Base-by-base conservation (phyloP, 2,113 vertebrate species). In the Onychorhynchus coronatus region DNA sequence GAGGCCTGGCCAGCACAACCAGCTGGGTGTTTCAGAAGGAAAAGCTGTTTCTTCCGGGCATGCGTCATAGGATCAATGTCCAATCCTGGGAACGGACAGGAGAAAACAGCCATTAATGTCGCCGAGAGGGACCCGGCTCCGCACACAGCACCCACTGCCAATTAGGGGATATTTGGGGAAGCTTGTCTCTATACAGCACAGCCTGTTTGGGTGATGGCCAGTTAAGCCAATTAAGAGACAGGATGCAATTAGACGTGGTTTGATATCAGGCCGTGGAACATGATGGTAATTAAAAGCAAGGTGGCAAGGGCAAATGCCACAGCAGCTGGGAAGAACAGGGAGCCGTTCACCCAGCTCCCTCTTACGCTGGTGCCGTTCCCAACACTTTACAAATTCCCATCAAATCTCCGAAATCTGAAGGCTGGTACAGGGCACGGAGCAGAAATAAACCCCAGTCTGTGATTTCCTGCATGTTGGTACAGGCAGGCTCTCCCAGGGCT, bases 1-100 rank as follows among this genome's bases (percentile, higher is more conserved):
- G 93, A 97, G 70, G 96, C 97, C 61, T 14, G 97, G 97, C 97
- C 97, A 75, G 96, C 93, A 93, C 93, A 97, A 97, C 41, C 97
- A 96, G 97, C 94, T 97, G 96, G 95, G 31, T 86, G 92, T 37
- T 97, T 97, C 95, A 98, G 95, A 95, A 98, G 96, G 92, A 98
- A 96, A 97, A 98, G 97, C 42, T 97, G 98, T 94, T 97, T 98
- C 97, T 98, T 98, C 96, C 98, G 97, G 93, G 97, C 98, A 95
- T 98, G 98, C 96, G 98, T 98, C 98, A 98, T 98, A 97, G 97
- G 95, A 97, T 96, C 95, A 97, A 53, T 81, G 96, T 92, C 97
- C 92, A 95, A 68, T 95, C 94, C 98, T 98, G 96, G 24, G 94
- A 93, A 96, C 0, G 74, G 92, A 97, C 17, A 95, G 87, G 76